Conservation (phyloP, 2,888 invertebrate species). For the Rugalucina vietnamica region DNA sequence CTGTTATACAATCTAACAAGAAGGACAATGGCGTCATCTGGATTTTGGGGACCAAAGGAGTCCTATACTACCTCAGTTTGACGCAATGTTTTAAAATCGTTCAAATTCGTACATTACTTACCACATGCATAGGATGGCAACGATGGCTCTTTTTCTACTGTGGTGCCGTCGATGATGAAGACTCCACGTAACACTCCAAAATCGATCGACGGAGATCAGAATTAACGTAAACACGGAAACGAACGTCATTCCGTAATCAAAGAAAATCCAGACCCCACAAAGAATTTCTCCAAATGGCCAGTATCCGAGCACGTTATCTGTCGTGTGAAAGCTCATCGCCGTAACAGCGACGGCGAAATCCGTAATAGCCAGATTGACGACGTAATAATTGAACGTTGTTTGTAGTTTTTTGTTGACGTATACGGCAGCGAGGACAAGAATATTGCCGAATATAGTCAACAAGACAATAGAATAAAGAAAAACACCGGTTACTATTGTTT, state of each 20-base stretch:
- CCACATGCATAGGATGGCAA: constrained; percentile 70
- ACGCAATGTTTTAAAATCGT: too few species aligned
- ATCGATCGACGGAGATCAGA: constrained; percentile 79
- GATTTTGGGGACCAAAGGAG: too few species aligned
- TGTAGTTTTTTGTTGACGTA: constrained; percentile 78
- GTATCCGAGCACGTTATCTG: constrained; percentile 79
- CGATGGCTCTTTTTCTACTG: constrained; percentile 67
- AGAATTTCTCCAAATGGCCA: constrained; percentile 81
- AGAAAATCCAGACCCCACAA: constrained; percentile 83
- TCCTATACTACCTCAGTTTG: too few species aligned
- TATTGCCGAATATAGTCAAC: constrained; percentile 79
- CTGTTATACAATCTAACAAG: too few species aligned
- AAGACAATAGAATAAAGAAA: constrained; percentile 69
- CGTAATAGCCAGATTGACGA: constrained; percentile 75
- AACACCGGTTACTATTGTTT: constrained; percentile 59
- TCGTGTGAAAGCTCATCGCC: constrained; percentile 82
- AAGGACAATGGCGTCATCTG: too few species aligned
- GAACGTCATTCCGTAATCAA: constrained; percentile 83
- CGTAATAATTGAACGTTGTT: constrained; percentile 80
- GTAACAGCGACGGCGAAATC: constrained; percentile 80
- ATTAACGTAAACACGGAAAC: constrained; percentile 82
- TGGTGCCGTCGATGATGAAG: constrained; percentile 73
- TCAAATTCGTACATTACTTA: too few species aligned
- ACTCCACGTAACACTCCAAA: constrained; percentile 77
- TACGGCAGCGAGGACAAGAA: constrained; percentile 80